phyloP scores from a whole-genome alignment of 2,113 vertebrate species.

The Pica pica region DNA sequence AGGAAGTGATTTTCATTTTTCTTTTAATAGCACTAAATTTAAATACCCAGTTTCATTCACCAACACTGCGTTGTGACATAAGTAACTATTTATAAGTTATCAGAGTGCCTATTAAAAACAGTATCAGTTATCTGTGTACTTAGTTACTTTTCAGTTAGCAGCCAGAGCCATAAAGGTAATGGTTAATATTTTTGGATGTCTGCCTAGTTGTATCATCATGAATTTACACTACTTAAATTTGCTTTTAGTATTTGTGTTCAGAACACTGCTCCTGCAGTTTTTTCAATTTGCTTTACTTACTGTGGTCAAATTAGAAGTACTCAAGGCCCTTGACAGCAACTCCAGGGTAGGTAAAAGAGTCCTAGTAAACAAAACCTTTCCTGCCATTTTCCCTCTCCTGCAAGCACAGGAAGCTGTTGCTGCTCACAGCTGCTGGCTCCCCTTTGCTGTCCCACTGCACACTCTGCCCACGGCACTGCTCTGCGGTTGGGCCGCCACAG shows the following conservation, averaged over 20 bases:
- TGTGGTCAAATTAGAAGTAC: background rate
- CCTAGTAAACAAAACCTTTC: background rate
- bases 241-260: background rate
- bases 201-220: background rate
- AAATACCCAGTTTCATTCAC: constrained; percentile 17
- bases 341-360: background rate
- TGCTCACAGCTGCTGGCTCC: background rate
- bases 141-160: background rate
- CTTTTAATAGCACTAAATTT: constrained; percentile 34
- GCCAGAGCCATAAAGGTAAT: background rate
- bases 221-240: background rate
- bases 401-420: background rate
- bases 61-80: background rate
- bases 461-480: background rate
- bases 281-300: background rate
- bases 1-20: constrained; percentile 55
- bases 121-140: background rate
- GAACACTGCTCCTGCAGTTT: background rate
- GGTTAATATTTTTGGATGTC: background rate
- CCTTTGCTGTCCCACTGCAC: background rate
- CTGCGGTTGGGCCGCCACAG: background rate
- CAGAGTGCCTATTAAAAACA: background rate
- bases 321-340: background rate
- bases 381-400: background rate
- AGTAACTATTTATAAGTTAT: constrained; percentile 13